Base-by-base conservation (phyloP, 2,888 invertebrate genomes). In the Scaptomyza caliginosa region DNA sequence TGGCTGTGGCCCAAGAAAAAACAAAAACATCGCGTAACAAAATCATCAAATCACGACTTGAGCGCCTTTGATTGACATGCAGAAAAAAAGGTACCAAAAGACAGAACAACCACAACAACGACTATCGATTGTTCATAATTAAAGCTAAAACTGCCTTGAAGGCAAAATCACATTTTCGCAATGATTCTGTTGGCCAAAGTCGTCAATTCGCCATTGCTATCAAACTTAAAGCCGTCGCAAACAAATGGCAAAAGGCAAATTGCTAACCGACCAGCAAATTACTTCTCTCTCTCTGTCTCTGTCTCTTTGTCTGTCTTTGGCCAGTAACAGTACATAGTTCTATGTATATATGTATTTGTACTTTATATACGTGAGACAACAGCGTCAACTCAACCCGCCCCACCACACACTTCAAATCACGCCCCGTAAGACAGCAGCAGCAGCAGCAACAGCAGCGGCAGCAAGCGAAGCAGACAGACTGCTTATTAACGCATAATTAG, bases 401-500 rank as follows among this genome's bases (percentile, higher is more conserved):
- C 63, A 43, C 43, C 57, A n/a, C 67, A 0, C 5, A 26, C 26
- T 10, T 26, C 6, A 26, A 7, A 26, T 1, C 54, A 59, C 40
- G 74, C 51, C 42, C 60, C 64, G 62, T 48, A 52, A 58, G 56
- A 56, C 66, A 65, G 54, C 32, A 21, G 3, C 42, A 34, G 30
- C 21, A 28, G 39, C 48, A 56, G 42, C 28, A 10, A 2, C 28
- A 23, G 2, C 21, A 23, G 21, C 21, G 6, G 6, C 28, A 28
- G 28, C 28, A 11, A 11, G 0, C 10, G 32, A 32, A 32, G 32
- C 34, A 34, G 34, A 34, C 38, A 56, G 69, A 34, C 66, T 77
- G 82, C 83, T 87, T 87, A 84, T 84, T 84, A 86, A 84, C 85
- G 83, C 83, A 82, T 84, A 84, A 84, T 84, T 84, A 84, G 83